phyloP scores from a whole-genome alignment of 2,888 invertebrate species.

The Congeria kusceri region DNA sequence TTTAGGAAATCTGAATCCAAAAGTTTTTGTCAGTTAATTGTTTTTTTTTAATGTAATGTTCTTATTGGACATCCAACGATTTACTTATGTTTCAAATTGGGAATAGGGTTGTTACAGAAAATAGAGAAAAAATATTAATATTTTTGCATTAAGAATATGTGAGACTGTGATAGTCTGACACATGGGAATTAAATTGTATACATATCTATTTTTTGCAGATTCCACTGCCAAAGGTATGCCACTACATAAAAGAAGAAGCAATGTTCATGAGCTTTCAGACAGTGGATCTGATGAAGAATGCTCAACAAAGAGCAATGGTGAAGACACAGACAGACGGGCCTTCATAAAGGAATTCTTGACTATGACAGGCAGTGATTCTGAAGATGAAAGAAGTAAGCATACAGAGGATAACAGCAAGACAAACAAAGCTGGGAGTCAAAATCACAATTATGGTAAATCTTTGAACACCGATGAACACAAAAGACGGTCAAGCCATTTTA shows the following conservation, averaged over 20 bases:
- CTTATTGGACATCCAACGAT: too few species aligned
- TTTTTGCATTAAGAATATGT: too few species aligned
- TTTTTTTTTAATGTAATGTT: too few species aligned
- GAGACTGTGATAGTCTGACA: too few species aligned
- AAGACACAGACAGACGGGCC: slow-evolving; percentile 21
- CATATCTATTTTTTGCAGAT: too few species aligned
- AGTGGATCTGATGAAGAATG: slow-evolving; percentile 67
- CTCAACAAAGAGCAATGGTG: not conserved
- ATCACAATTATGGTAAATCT: not conserved
- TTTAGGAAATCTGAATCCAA: too few species aligned
- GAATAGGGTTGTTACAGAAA: too few species aligned
- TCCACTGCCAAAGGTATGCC: too few species aligned
- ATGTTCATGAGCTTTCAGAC: slow-evolving; percentile 71
- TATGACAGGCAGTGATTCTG: slow-evolving; percentile 51
- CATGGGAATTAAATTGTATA: too few species aligned
- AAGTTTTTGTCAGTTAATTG: too few species aligned
- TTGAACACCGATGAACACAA: not conserved
- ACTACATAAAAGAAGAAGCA: slow-evolving; percentile 29
- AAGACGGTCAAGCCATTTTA: not conserved
- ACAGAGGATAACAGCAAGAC: not conserved
- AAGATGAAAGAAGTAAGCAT: slow-evolving; percentile 18
- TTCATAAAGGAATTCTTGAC: slow-evolving; percentile 53
- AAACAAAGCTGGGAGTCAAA: not conserved
- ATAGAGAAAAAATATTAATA: too few species aligned
- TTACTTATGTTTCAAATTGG: not conserved